These are phyloP conservation scores for Acrocephalus arundinaceus DNA, from an alignment of 2,113 vertebrate genomes.

Conservation along the genomic window DNA sequence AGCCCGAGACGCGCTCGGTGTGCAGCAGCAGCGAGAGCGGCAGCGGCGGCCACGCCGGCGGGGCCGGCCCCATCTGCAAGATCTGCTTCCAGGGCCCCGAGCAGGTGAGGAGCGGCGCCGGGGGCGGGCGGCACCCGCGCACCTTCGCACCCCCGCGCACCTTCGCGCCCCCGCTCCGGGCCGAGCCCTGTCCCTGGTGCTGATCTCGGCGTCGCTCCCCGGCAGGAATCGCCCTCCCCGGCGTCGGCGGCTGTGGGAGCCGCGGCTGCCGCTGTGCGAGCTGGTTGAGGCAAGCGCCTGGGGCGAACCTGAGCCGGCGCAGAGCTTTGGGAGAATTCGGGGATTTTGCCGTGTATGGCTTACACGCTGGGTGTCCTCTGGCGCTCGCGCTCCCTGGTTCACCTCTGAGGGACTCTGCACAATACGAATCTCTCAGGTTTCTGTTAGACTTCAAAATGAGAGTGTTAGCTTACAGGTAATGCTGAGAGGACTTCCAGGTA, in stretches of 20 bases:
- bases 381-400: background rate
- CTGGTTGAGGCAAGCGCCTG: fast-evolving
- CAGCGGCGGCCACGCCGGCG: slow-evolving; percentile 81
- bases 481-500: background rate
- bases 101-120: slow-evolving; percentile 77
- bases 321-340: background rate
- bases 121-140: background rate
- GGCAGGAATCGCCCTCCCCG: background rate
- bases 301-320: background rate
- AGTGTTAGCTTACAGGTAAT: background rate
- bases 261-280: background rate
- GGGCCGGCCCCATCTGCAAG: slow-evolving; percentile 87
- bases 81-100: slow-evolving; percentile 94
- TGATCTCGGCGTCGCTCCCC: background rate
- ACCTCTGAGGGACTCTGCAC: background rate
- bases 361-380: background rate
- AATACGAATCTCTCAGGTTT: background rate
- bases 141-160: fast-evolving
- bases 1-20: slow-evolving; percentile 66
- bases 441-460: background rate
- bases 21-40: slow-evolving; percentile 80
- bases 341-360: background rate
- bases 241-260: background rate
- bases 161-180: fast-evolving
- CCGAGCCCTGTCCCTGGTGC: slow-evolving; percentile 4